phyloP scores from a whole-genome alignment of 2,113 vertebrate species.

The Hypanus sabinus region DNA sequence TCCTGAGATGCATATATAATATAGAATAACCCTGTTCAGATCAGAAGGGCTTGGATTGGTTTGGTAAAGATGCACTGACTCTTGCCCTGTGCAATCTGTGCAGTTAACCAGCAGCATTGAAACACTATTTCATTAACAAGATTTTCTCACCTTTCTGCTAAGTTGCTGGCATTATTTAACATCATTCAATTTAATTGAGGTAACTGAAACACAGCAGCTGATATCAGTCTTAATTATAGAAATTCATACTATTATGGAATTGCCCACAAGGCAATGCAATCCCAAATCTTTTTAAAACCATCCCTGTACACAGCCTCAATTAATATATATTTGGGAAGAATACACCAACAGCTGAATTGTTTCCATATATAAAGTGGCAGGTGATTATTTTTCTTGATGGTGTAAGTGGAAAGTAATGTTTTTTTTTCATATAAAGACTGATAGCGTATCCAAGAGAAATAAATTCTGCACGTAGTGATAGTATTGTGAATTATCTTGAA shows the following conservation, averaged over 20 bases:
- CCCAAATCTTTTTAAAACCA: not conserved
- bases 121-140: not conserved
- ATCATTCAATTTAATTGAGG: not conserved
- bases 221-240: not conserved
- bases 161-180: constrained; percentile 4
- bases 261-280: not conserved
- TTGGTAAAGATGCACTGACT: not conserved
- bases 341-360: not conserved
- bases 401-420: not conserved
- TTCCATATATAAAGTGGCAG: not conserved
- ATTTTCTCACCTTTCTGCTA: constrained; percentile 3
- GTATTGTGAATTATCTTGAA: not conserved
- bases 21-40: constrained; percentile 10
- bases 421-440: not conserved
- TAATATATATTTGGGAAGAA: not conserved
- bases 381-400: not conserved
- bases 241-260: not conserved
- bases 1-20: not conserved
- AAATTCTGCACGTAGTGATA: not conserved
- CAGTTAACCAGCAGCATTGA: not conserved
- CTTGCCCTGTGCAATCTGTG: not conserved
- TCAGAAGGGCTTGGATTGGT: not conserved
- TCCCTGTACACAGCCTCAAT: not conserved
- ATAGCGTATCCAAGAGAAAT: not conserved
- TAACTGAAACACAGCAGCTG: constrained; percentile 5